Conservation (phyloP, 2,888 invertebrate species). For the Eubasilissa splendida region DNA sequence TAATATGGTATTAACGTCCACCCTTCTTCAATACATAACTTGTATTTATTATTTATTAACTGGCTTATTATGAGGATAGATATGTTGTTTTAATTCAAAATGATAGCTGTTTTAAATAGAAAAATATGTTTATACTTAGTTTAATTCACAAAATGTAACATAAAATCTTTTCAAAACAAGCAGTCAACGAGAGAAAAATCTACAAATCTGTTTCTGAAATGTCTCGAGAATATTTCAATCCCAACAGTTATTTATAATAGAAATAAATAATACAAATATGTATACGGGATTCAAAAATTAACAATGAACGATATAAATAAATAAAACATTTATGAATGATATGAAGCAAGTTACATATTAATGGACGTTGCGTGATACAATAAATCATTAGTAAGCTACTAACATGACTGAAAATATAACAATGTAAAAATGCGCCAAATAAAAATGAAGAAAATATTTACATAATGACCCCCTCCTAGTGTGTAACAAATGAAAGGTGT, state of each 20-base stretch:
- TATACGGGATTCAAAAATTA: too few relatives aligned
- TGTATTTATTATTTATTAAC: not conserved
- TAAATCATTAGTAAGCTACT: not conserved
- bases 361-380: slow-evolving; percentile 19
- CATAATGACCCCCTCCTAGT: too few relatives aligned
- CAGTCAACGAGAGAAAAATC: too few relatives aligned
- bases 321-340: too few relatives aligned
- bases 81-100: slow-evolving; percentile 18
- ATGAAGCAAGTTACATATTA: slow-evolving; percentile 10
- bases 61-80: slow-evolving; percentile 26
- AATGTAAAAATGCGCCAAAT: slow-evolving; percentile 8
- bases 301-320: too few relatives aligned
- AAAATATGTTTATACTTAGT: slow-evolving; percentile 15
- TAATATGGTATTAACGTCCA: slow-evolving; percentile 9
- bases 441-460: not conserved
- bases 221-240: too few relatives aligned
- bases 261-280: too few relatives aligned
- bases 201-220: too few relatives aligned
- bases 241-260: too few relatives aligned
- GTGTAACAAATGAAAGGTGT: too few relatives aligned
- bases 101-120: slow-evolving; percentile 9
- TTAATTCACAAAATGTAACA: too few relatives aligned
- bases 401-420: not conserved
- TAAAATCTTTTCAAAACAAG: too few relatives aligned
- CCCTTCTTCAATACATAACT: slow-evolving; percentile 2